Conservation (phyloP, 2,888 invertebrate species). For the Matsumyia berberina region DNA sequence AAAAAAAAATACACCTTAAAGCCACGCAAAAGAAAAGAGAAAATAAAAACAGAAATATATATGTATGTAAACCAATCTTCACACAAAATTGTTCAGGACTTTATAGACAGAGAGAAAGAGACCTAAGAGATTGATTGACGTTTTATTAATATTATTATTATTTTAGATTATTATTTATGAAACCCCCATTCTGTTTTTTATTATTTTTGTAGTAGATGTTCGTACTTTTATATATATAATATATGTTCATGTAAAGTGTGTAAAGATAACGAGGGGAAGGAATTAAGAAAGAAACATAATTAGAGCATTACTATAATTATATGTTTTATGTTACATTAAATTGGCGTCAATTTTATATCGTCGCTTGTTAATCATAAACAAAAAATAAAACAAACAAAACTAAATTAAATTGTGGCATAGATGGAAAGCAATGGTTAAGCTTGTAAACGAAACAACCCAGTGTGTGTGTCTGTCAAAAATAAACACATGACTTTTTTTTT, state of each 20-base stretch:
- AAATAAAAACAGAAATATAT: conserved; percentile 26
- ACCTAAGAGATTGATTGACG: conserved; percentile 69
- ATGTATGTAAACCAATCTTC: conserved; percentile 47
- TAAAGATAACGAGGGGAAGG: conserved; percentile 55
- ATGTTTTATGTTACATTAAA: conserved; percentile 43
- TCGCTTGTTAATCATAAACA: conserved; percentile 47
- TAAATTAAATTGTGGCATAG: conserved; percentile 63
- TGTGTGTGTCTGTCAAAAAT: conserved; percentile 36
- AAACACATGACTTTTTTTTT: conserved; percentile 1
- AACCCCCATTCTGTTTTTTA: conserved; percentile 38
- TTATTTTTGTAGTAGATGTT: conserved; percentile 64
- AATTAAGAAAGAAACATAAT: conserved; percentile 40
- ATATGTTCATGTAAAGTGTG: conserved; percentile 73
- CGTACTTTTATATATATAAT: conserved; percentile 67
- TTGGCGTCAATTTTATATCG: conserved; percentile 31
- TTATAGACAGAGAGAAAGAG: conserved; percentile 60
- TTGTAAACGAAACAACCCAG: conserved; percentile 28
- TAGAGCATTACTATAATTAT: conserved; percentile 44
- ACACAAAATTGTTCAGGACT: conserved; percentile 66
- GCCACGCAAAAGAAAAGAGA: conserved; percentile 16
- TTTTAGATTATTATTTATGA: conserved; percentile 68
- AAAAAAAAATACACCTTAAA: conserved; percentile 26
- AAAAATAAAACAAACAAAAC: conserved; percentile 19
- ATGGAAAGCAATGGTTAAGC: conserved; percentile 21
- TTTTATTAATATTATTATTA: conserved; percentile 41